Base-by-base conservation (phyloP, 64 coral and sea anemone genomes). In the Catalaphyllia jardinei region DNA sequence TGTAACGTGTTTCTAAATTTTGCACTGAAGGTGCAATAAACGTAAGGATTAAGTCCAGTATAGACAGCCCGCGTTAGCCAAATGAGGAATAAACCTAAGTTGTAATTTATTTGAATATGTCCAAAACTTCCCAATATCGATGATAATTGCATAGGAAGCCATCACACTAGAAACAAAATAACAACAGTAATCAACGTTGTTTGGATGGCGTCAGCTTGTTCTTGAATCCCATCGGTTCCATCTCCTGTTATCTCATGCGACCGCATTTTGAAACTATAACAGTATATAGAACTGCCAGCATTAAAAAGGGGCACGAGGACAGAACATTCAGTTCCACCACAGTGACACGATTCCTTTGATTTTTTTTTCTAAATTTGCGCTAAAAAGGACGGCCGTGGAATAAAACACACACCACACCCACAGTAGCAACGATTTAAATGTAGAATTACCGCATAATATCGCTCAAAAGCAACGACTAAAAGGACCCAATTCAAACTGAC, bases 401-500 rank as follows among this genome's bases (percentile, higher is more conserved):
- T 8, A 57, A 52, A 15, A 50, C 28, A 55, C 9, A 9, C 8
- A 78, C 76, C 76, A 78, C 2, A 55, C 8, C 76, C 76, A 78
- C 10, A 78, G 13, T 0, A 50, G 76, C 8, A 50, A 78, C 11
- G 49, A 4, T 54, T 54, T n/a, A 20, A 78, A 54, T 28, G 76
- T 20, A 57, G 4, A 39, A 39, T 28, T 55, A 78, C 46, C 14
- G 76, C 76, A 14, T 78, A 78, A 55, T 27, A 78, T 20, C 76
- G 49, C 25, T 78, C 49, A 55, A 55, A 49, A 54, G 76, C 76
- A 78, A 78, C 57, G 19, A 49, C 15, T 13, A 78, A 50, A 12
- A 78, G 76, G 3, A 78, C 25, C 24, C 46, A 78, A n/a, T n/a
- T n/a, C n/a, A n/a, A 78, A 78, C n/a, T 27, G 76, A 78, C 19